A percentile compares a stretch with the other conserved stretches of the same genome.
phyloP scores from a whole-genome alignment of 2,113 vertebrate genomes.

The Egretta garzetta region DNA sequence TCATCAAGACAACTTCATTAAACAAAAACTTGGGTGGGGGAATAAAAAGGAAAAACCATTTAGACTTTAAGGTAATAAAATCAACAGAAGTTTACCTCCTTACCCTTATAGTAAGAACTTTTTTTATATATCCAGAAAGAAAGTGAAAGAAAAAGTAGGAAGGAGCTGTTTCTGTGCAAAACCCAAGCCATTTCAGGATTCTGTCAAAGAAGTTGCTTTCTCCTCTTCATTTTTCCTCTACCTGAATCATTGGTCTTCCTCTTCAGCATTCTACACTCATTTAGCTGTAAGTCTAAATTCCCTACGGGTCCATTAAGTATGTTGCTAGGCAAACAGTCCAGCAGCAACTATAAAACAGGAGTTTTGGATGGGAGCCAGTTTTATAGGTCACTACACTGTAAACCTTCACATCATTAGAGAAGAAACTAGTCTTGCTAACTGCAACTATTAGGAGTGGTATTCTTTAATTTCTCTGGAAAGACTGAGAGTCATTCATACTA shows the following conservation, averaged over 20 bases:
- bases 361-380: conserved; percentile 48
- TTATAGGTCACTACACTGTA: conserved; percentile 62
- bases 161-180: neutral
- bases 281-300: conserved; percentile 59
- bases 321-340: conserved; percentile 70
- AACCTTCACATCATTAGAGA: conserved; percentile 52
- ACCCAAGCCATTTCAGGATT: neutral
- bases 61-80: neutral
- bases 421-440: conserved; percentile 29
- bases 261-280: conserved; percentile 56
- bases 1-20: neutral
- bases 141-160: neutral
- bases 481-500: conserved; percentile 9
- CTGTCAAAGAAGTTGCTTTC: neutral
- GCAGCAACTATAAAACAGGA: conserved; percentile 48
- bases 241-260: conserved; percentile 29
- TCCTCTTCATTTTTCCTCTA: neutral
- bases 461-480: neutral
- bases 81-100: neutral
- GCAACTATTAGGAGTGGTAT: neutral
- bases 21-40: neutral
- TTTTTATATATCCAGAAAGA: neutral
- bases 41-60: neutral
- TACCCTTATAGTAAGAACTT: neutral
- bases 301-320: conserved; percentile 43